phyloP scores from a whole-genome alignment of 2,113 vertebrate genomes.

The Pluvialis apricaria region DNA sequence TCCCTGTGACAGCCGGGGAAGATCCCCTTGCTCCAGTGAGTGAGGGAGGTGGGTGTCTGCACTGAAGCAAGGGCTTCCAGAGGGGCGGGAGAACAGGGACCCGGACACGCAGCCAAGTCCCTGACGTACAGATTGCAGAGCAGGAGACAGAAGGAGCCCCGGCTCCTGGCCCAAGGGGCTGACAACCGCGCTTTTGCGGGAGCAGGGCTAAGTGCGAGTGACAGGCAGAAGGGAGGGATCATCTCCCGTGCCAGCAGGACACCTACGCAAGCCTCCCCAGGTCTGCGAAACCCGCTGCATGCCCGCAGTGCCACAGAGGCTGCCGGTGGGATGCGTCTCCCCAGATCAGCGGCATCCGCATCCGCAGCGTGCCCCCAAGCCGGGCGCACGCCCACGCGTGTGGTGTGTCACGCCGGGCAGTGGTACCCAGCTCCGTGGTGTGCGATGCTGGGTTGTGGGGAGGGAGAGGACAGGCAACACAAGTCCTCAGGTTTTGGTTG shows the following conservation, averaged over 20 bases:
- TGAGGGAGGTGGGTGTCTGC: accelerated
- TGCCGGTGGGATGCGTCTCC: neutral
- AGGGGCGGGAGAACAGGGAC: neutral
- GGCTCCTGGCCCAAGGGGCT: neutral
- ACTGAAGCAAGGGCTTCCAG: neutral
- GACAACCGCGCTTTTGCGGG: neutral
- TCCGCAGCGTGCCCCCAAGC: neutral
- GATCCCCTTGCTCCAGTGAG: neutral
- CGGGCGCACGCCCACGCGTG: neutral
- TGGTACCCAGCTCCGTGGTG: neutral
- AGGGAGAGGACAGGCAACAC: neutral
- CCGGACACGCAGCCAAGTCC: neutral
- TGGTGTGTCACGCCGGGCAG: accelerated
- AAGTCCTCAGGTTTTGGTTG: neutral
- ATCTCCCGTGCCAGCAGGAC: neutral
- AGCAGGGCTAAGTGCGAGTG: neutral
- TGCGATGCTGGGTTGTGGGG: neutral
- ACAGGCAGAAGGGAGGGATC: neutral
- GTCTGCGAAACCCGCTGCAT: neutral
- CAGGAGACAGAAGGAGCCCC: neutral
- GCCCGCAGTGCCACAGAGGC: neutral
- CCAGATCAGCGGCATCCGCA: neutral
- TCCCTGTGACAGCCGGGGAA: neutral
- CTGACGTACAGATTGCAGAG: neutral
- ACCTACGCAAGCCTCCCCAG: slow-evolving; percentile 11